Base-by-base conservation (phyloP, 2,797 vertebrate species). In the Spizella passerina region DNA sequence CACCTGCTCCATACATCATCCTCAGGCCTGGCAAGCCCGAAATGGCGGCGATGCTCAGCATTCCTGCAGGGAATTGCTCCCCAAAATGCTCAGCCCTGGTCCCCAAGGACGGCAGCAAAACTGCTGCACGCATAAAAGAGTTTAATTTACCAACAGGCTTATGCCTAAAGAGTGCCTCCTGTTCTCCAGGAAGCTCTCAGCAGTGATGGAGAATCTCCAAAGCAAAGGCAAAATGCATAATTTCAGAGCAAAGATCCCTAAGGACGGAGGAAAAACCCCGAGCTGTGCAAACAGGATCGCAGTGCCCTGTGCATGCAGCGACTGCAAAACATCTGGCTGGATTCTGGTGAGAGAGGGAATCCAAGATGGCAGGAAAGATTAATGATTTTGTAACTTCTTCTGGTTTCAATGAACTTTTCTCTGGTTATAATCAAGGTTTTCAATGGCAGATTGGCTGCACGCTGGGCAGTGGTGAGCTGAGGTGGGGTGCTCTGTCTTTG, bases 241-340 rank as follows among this genome's bases (percentile, higher is more conserved):
- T 50, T 86, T 77, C 0, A 2, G 56, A 63, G 86, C 32, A 32
- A 49, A 82, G 44, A 65, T 41, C 18, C 3, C 52, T 6, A 63
- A 70, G 57, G 88, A 68, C 5, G 32, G 76, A 61, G 64, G 32
- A 43, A 90, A 96, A 90, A 22, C 30, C 50, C 53, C 0, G 10
- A n/a, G 66, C 13, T 32, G 76, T 32, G 82, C 50, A 70, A 90
- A 91, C 3, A 24, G 60, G 75, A 86, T 50, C 1, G 2, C 21
- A 13, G 89, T 1, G 2, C 52, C 65, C 75, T 8, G 47, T 3
- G 82, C 63, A 59, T 10, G 71, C 70, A 23, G 86, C 0, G 4
- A 90, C 86, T 94, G 92, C 64, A 20, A 34, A 95, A 96, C 94
- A 96, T 96, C 93, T 97, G 96, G 79, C 65, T 86, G 90, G 88